Percentiles rank a stretch among this genome's conserved stretches.
Conservation (phyloP, 2,113 vertebrate species). For the Toxostoma redivivum region DNA sequence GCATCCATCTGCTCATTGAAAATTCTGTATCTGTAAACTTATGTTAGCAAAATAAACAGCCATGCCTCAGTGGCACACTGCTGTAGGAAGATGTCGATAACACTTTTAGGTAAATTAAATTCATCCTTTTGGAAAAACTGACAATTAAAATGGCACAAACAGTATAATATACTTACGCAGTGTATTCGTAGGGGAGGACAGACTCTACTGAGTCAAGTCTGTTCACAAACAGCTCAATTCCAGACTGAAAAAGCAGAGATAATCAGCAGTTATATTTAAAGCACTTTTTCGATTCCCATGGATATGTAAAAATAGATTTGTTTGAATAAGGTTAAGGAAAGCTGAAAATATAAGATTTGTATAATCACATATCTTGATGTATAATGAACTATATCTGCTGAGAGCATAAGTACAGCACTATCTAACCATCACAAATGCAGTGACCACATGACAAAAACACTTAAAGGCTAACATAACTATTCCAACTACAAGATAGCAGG, state of each 20-base stretch:
- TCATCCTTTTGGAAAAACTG: neutral
- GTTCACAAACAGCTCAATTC: constrained; percentile 93
- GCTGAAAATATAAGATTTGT: neutral
- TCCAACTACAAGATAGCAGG: neutral
- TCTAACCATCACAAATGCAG: neutral
- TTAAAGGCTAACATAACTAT: neutral
- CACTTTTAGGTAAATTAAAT: neutral
- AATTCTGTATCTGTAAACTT: neutral
- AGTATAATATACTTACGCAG: constrained; percentile 83
- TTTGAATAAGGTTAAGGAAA: neutral
- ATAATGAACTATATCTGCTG: neutral
- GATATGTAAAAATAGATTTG: neutral
- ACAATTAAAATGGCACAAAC: neutral
- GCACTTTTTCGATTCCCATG: neutral
- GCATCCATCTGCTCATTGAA: neutral
- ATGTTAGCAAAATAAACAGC: neutral
- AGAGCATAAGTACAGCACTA: neutral
- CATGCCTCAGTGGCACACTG: neutral
- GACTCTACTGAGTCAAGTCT: constrained; percentile 98
- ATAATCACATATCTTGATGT: neutral
- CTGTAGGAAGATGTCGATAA: neutral
- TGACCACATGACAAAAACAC: neutral
- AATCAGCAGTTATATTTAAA: constrained; percentile 11
- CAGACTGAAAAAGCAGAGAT: constrained; percentile 73
- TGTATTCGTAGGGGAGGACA: constrained; percentile 97